Evolutionary conservation across 1,140 invertebrate genomes (phyloP), one percentile per base, ranked within the genome.

Genomic region (Solen grandis): DNA sequence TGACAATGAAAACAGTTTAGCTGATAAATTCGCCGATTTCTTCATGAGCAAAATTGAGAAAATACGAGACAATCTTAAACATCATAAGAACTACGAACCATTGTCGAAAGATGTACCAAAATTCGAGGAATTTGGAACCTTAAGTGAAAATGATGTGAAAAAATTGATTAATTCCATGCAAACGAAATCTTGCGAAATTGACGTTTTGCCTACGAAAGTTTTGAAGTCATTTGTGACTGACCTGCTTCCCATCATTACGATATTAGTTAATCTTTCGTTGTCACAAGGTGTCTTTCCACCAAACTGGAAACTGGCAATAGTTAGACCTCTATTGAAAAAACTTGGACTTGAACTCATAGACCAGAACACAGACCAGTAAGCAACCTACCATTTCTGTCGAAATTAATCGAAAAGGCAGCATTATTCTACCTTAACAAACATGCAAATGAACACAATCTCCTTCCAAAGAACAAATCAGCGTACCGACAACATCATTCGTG

Each of bases 41-140:
- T 82, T 82, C 41, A 72, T 82, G 80, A 33, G 29, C 25, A 77
- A 76, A 50, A 82, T 82, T 35, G 4, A 75, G 16, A 69, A 60
- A 46, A 46, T 46, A 10, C 41, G 41, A 10, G 41, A 46, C 8
- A 46, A 8, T 10, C 41, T 46, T 46, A 8, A 46, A 19, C 8
- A 46, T 10, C 19, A 10, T 46, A 8, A 8, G 41, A 46, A 19
- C 19, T 46, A 10, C 41, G 19, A 10, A 19, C 41, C 41, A 46
- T 8, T 10, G 8, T 8, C 19, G 8, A 46, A 46, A 46, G 8
- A 46, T 46, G 59, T 62, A 31, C 59, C 27, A 62, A 22, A 22
- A 31, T 62, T 62, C 27, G 59, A 62, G 33, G 33, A 62, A 31
- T 62, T 62, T 31, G 59, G 33, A 31, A 31, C 27, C 33, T 31